Evolutionary conservation across 2,888 invertebrate genomes (phyloP).

Genomic region (Drosophila heteroneura): DNA sequence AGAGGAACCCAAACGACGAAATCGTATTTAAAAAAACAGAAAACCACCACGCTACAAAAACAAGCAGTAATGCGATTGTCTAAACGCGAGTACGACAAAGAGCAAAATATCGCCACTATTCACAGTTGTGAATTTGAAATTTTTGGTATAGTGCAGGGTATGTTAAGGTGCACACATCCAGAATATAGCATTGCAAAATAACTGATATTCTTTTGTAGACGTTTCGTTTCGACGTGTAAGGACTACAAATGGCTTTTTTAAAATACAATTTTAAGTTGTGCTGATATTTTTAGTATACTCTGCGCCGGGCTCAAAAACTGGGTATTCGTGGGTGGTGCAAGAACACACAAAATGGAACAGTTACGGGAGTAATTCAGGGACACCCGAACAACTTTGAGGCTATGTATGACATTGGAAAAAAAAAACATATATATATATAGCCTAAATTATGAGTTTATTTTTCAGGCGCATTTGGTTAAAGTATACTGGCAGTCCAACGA

Average conservation of each 20-base stretch:
- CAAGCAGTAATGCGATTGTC: background rate
- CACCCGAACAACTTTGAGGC: slow-evolving; percentile 85
- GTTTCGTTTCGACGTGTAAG: slow-evolving; percentile 77
- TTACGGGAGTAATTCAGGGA: slow-evolving; percentile 88
- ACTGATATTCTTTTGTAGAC: slow-evolving; percentile 44
- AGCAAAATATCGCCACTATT: background rate
- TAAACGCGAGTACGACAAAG: background rate
- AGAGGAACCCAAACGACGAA: slow-evolving; percentile 32
- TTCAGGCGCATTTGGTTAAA: slow-evolving; percentile 86
- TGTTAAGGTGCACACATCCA: background rate
- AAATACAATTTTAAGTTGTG: slow-evolving; percentile 12
- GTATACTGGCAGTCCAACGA: slow-evolving; percentile 90
- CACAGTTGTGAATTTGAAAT: slow-evolving; percentile 81
- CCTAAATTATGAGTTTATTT: background rate
- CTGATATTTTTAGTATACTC: slow-evolving; percentile 64
- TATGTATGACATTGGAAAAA: slow-evolving; percentile 85
- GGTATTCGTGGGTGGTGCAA: slow-evolving; percentile 88
- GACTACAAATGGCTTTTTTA: background rate
- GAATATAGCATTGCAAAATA: background rate
- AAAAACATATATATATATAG: background rate
- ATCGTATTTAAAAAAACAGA: background rate
- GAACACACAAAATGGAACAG: slow-evolving; percentile 88
- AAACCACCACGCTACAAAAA: background rate
- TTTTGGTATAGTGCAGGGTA: slow-evolving; percentile 84
- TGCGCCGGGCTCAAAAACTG: slow-evolving; percentile 87